phyloP scores from a whole-genome alignment of 2,113 vertebrate species.

The Cochlearius cochlearius region DNA sequence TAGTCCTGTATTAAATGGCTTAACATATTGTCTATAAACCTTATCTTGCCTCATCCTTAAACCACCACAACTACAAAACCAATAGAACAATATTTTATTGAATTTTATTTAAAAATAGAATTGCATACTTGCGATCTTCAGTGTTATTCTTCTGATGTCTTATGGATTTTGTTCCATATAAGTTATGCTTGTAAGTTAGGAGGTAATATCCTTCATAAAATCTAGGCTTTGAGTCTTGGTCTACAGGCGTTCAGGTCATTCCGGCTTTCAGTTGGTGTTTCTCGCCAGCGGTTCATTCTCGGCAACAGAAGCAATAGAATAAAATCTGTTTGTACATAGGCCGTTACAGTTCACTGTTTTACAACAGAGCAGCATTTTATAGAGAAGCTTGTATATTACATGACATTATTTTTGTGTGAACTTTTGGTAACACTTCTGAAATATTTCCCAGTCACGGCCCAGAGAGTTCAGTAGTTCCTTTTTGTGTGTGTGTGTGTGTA shows the following conservation, averaged over 20 bases:
- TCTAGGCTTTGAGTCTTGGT: neutral
- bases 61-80: neutral
- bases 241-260: neutral
- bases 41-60: neutral
- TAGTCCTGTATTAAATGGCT: neutral
- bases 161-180: neutral
- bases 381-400: neutral
- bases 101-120: neutral
- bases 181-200: neutral
- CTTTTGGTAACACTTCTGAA: neutral
- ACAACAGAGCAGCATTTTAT: neutral
- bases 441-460: neutral
- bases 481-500: neutral
- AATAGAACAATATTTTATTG: neutral
- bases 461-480: neutral
- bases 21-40: neutral
- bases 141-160: neutral
- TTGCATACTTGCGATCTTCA: neutral
- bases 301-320: neutral
- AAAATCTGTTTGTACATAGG: neutral
- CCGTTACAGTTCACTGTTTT: neutral
- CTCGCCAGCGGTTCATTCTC: fast-evolving
- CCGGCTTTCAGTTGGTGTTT: neutral
- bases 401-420: neutral
- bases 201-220: neutral